A percentile compares a stretch with the other conserved stretches of the same genome.
Evolutionary conservation across 2,888 invertebrate genomes (phyloP).

Genomic region (Tipula unca): DNA sequence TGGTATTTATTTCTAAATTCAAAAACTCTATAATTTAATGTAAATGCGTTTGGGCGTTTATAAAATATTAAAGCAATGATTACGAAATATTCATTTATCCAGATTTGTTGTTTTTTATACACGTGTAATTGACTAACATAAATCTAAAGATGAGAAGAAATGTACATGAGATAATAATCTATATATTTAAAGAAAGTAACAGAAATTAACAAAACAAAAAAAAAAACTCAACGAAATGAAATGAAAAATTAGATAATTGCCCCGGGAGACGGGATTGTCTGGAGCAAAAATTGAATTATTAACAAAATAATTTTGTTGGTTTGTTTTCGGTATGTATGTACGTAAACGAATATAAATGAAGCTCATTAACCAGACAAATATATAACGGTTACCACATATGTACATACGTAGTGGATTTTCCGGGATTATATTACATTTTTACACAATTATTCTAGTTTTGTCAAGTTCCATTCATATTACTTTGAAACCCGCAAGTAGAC

Average conservation of each 20-base stretch:
- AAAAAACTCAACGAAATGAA: neutral
- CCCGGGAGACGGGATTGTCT: neutral
- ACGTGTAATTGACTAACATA: neutral
- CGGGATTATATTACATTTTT: no score
- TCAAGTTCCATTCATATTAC: no score
- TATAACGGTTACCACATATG: neutral
- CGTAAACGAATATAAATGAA: neutral
- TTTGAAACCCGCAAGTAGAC: no score
- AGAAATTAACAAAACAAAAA: neutral
- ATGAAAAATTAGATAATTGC: constrained; percentile 14
- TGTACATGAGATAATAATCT: neutral
- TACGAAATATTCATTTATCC: neutral
- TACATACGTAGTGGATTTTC: neutral
- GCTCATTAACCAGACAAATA: neutral
- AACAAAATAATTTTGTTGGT: neutral
- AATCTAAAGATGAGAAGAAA: neutral
- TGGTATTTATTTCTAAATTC: neutral
- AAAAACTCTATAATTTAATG: neutral
- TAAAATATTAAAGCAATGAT: neutral
- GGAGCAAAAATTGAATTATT: constrained; percentile 3
- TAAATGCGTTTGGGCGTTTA: neutral
- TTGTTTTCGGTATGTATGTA: neutral
- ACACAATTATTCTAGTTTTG: no score
- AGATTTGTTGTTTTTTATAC: neutral
- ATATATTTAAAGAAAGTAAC: constrained; percentile 8